phyloP scores from a whole-genome alignment of 2,888 invertebrate genomes.

The Nasonia oneida region DNA sequence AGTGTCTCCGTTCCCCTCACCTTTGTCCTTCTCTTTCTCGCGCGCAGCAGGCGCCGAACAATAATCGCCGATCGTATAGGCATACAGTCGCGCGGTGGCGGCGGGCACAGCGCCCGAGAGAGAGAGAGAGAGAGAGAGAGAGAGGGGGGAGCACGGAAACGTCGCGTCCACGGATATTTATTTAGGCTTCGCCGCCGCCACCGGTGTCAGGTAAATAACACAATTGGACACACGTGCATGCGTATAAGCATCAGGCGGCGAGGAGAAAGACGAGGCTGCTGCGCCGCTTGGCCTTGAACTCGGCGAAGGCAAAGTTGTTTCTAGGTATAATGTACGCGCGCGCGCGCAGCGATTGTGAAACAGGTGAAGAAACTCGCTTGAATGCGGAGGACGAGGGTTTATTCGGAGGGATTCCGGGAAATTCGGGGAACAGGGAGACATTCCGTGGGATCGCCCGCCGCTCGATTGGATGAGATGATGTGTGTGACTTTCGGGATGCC shows the following conservation, averaged over 20 bases:
- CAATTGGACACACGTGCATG: not conserved
- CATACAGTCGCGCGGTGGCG: not conserved
- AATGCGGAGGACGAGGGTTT: constrained; percentile 14
- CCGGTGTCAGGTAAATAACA: not conserved
- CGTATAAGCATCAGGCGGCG: not conserved
- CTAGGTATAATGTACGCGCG: not conserved
- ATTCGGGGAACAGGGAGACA: not conserved
- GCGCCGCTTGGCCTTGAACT: constrained; percentile 57
- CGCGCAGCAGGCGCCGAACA: constrained; percentile 20
- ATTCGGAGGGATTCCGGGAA: not conserved
- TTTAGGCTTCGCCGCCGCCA: constrained; percentile 13
- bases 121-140: not conserved
- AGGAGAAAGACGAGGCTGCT: constrained; percentile 10
- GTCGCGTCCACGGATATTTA: constrained; percentile 15
- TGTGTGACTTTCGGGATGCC: too few relatives aligned
- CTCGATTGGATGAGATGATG: not conserved
- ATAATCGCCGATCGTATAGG: not conserved
- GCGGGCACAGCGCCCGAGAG: constrained; percentile 10
- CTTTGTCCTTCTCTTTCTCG: constrained; percentile 14
- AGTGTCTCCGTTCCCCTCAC: not conserved
- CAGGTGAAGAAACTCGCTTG: constrained; percentile 60
- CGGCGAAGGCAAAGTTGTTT: constrained; percentile 31
- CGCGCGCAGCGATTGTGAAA: constrained; percentile 48
- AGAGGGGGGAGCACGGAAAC: not conserved
- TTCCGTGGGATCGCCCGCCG: not conserved